Conservation (phyloP, 2,113 vertebrate genomes). For the Tupaia chinensis region DNA sequence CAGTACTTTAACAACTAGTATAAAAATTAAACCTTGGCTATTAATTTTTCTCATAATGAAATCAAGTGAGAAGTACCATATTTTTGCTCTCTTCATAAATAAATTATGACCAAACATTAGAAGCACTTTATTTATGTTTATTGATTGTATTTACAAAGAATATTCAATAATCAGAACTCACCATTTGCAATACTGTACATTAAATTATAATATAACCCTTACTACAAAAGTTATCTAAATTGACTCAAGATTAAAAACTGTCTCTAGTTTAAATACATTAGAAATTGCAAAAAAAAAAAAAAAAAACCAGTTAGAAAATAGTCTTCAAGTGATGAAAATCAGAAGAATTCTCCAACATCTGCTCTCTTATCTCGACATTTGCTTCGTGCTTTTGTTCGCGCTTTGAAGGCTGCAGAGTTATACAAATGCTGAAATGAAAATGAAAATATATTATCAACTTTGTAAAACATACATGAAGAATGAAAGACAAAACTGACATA, state of each 20-base stretch:
- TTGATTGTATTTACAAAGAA: slow-evolving; percentile 72
- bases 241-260: slow-evolving; percentile 69
- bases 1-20: not conserved
- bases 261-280: slow-evolving; percentile 75
- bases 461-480: not conserved
- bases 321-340: slow-evolving; percentile 74
- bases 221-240: slow-evolving; percentile 69
- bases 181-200: slow-evolving; percentile 72
- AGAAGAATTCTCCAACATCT: slow-evolving; percentile 96
- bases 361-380: slow-evolving; percentile 98
- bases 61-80: slow-evolving; percentile 27
- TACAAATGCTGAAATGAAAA: slow-evolving; percentile 93
- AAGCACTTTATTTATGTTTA: slow-evolving; percentile 73
- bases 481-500: not conserved
- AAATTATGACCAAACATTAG: slow-evolving; percentile 41
- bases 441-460: not conserved
- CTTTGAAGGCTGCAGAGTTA: slow-evolving; percentile 98
- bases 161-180: slow-evolving; percentile 64
- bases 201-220: slow-evolving; percentile 74
- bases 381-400: slow-evolving; percentile 97
- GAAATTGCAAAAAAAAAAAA: slow-evolving; percentile 55
- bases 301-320: slow-evolving; percentile 48
- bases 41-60: not conserved
- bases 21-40: slow-evolving; percentile 53
- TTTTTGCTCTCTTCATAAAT: slow-evolving; percentile 47